Base-by-base conservation (phyloP, 64 coral and sea anemone species). In the Stichodactyla helianthus region DNA sequence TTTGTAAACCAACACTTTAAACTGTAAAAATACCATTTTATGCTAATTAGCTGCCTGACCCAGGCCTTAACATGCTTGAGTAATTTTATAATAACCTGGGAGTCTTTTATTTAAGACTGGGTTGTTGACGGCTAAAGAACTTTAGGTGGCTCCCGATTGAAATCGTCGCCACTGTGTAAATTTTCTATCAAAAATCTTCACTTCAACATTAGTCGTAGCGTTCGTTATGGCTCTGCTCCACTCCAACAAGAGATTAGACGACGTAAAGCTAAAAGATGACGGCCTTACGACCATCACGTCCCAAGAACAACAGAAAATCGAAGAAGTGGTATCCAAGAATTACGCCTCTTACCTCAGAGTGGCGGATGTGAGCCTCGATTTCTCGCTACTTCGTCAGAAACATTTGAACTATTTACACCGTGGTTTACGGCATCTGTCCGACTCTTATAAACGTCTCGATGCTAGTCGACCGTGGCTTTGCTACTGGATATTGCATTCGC, bases 401-500 rank as follows among this genome's bases (percentile, higher is more conserved):
- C 92, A 97, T 53, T 51, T 89, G 53, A 77, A 94, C 26, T 98
- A 94, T 82, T 87, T 94, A 20, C 91, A 87, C 11, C 89, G 95
- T 82, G 89, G 92, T 83, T 55, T 98, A 0, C 79, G 88, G 27
- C 87, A 89, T 51, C 79, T 94, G 28, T 92, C 92, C 8, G 87
- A 92, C 60, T 89, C 85, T 25, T 95, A 95, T 10, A 84, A 99
- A 88, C 95, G 97, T 90, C 85, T 99, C 15, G 97, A 99, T 82
- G 97, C 97, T 7, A 99, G 97, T 59, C 83, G 97, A 77, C 97
- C 97, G 3, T 99, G 97, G 97, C 58, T 99, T 17, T 99, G 97
- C 71, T 99, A 95, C 28, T 99, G 97, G 97, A 99, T 99, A 63
- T 85, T 99, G 53, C 97, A 99, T 82, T 92, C 93, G 13, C 86